Base-by-base conservation (phyloP, 2,888 invertebrate genomes). In the Leptopilina syphax region DNA sequence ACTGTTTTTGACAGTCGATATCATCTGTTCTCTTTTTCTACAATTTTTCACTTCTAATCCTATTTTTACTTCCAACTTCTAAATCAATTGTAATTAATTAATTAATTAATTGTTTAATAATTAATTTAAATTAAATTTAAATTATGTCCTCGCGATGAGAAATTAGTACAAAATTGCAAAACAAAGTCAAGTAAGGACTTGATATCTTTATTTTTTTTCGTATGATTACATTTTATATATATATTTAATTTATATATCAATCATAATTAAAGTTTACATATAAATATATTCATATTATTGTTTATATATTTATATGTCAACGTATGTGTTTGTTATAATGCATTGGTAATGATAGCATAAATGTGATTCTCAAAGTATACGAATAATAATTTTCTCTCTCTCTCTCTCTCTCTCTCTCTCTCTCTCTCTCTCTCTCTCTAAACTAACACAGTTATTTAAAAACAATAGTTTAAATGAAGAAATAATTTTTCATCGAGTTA, bases 221-320 rank as follows among this genome's bases (percentile, higher is more conserved):
- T 70, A 12, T 70, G 70, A 70, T 70, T 70, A 70, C 70, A 70
- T 70, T 70, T 70, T 70, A 67, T 70, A 67, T 70, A 54, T 70
- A 54, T n/a, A n/a, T n/a, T n/a, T n/a, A n/a, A n/a, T 70, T 41
- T 70, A 18, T 60, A 54, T 70, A 54, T 70, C 70, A 70, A 70
- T 54, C 70, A 18, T 70, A 70, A 18, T 10, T 27, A 24, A 12
- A 12, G 34, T 70, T 70, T 34, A 70, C 70, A 70, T 70, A 70
- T 70, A 70, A 70, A 70, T 70, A 70, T 70, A 65, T 65, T 34
- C 10, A 57, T 44, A 44, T 24, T 10, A 41, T n/a, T n/a, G 34
- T 34, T 54, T 41, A 34, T 73, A 57, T 73, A 73, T 70, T 70
- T 73, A 73, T 73, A 73, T 73, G 73, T n/a, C 57, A 8, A 57